These are phyloP conservation scores for Aselliscus stoliczkanus DNA, from an alignment of 2,797 vertebrate species.

Conservation along the genomic window DNA sequence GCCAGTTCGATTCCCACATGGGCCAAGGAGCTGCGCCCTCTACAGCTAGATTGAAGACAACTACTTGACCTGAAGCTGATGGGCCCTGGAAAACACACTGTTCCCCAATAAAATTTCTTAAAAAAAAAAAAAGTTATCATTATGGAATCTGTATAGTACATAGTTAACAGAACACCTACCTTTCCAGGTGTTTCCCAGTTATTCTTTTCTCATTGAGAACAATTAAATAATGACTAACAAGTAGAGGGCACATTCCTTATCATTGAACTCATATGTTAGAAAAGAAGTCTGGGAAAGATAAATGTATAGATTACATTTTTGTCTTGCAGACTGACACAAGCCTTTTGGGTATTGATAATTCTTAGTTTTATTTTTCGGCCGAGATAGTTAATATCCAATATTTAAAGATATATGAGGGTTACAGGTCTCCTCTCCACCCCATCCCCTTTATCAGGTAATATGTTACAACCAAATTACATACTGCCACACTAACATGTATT, in stretches of 20 bases:
- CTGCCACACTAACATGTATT: background rate
- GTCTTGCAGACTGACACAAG: background rate
- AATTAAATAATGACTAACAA: background rate
- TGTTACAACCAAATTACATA: background rate
- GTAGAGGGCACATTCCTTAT: background rate
- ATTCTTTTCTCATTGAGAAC: background rate
- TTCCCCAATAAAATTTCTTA: too few species aligned
- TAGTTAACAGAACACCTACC: background rate
- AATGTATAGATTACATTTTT: background rate
- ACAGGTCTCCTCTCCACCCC: background rate
- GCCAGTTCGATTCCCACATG: too few species aligned
- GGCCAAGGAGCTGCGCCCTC: too few species aligned
- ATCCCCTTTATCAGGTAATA: background rate
- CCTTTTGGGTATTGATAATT: background rate
- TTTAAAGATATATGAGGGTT: background rate
- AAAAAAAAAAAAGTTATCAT: background rate
- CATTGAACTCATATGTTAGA: background rate
- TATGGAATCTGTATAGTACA: background rate
- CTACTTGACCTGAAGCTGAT: too few species aligned
- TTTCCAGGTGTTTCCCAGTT: background rate
- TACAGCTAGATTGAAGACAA: too few species aligned
- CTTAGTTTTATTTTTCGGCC: background rate
- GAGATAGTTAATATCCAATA: background rate
- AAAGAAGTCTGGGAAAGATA: background rate
- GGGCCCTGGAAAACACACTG: too few species aligned